Conservation (phyloP, 2,888 invertebrate genomes). For the Tiliacea citrago region DNA sequence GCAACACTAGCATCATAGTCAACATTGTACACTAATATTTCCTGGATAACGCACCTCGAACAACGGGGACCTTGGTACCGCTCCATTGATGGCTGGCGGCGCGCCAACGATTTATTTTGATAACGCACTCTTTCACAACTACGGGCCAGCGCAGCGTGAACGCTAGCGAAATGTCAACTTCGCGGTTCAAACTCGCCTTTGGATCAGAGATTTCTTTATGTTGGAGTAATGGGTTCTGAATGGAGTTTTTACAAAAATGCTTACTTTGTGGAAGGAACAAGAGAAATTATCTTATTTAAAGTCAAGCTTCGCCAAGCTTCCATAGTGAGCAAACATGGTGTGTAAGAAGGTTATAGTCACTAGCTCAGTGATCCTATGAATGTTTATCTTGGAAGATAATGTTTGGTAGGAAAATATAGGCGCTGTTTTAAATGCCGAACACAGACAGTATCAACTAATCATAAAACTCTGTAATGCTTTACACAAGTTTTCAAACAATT, state of each 20-base stretch:
- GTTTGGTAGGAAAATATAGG: not conserved
- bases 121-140: conserved; percentile 72
- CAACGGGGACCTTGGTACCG: conserved; percentile 69
- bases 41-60: conserved; percentile 42
- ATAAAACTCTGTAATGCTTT: no score
- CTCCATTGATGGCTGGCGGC: conserved; percentile 70
- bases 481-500: not conserved
- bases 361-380: not conserved
- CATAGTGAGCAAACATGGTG: no score
- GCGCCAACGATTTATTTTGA: conserved; percentile 75
- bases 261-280: no score
- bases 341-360: no score
- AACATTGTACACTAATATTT: conserved; percentile 48
- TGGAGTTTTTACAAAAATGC: not conserved
- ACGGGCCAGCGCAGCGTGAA: conserved; percentile 38
- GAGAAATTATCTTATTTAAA: no score
- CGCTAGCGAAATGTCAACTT: conserved; percentile 58
- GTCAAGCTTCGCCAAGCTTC: no score
- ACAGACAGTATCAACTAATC: not conserved
- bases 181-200: conserved; percentile 53
- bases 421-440: not conserved
- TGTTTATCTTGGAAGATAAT: not conserved
- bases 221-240: not conserved
- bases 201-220: conserved; percentile 2
- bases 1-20: conserved; percentile 29